Evolutionary conservation across 2,797 vertebrate species (phyloP).

Genomic region (Triplophysa bombifrons): DNA sequence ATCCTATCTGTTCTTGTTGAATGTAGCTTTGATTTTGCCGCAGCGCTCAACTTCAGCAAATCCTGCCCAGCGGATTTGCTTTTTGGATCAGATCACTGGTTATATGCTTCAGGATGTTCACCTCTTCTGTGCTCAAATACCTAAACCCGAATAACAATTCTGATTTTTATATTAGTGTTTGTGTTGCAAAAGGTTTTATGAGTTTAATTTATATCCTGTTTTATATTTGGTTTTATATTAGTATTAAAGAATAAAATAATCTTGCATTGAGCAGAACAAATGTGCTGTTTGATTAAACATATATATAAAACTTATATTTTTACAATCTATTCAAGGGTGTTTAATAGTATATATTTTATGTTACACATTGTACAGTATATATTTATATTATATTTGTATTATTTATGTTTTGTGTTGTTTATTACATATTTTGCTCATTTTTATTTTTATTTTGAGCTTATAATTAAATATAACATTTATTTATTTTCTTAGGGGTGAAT

Average conservation of each 20-base stretch:
- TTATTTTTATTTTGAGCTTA: too few species aligned
- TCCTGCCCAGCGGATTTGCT: constrained; percentile 4
- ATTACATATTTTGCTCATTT: too few species aligned
- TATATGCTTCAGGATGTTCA: background rate
- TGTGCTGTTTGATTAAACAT: too few species aligned
- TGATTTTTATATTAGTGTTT: background rate
- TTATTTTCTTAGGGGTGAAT: too few species aligned
- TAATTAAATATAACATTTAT: too few species aligned
- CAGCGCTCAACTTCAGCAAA: constrained; percentile 11
- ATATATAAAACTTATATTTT: too few species aligned
- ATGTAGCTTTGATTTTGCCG: constrained; percentile 18
- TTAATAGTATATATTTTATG: too few species aligned
- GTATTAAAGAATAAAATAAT: background rate
- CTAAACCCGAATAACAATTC: background rate
- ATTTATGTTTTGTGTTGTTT: too few species aligned
- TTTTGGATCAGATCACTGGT: background rate
- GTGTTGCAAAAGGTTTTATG: background rate
- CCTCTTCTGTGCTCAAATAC: background rate
- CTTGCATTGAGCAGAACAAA: too few species aligned
- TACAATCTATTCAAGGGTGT: too few species aligned
- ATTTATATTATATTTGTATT: too few species aligned
- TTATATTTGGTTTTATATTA: background rate
- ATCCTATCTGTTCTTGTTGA: background rate
- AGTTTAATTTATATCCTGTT: background rate
- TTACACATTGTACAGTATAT: too few species aligned